Evolutionary conservation across 2,113 vertebrate species (phyloP).

Genomic region (Trogon melanurus): DNA sequence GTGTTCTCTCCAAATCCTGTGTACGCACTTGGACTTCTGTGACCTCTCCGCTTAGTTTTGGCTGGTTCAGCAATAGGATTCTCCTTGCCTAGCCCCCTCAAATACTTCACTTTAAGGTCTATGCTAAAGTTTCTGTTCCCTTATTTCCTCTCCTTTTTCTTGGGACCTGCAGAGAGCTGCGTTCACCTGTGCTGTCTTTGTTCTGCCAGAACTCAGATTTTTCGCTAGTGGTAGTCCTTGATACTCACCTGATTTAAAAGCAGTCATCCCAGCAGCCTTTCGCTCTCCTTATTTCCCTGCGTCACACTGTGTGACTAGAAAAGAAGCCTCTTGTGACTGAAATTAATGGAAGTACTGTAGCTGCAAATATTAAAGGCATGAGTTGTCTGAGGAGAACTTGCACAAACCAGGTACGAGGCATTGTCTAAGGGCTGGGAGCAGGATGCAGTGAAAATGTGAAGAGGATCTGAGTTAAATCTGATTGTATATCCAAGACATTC

Average conservation of each 20-base stretch:
- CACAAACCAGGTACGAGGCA: background rate
- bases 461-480: background rate
- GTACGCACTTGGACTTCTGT: background rate
- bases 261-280: background rate
- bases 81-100: background rate
- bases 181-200: background rate
- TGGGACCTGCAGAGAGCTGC: background rate
- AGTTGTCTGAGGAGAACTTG: background rate
- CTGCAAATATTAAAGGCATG: background rate
- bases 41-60: background rate
- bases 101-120: background rate
- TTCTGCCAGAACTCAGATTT: background rate
- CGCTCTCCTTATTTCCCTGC: background rate
- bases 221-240: background rate
- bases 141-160: background rate
- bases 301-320: background rate
- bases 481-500: background rate
- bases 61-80: background rate
- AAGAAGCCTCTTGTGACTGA: background rate
- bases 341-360: background rate
- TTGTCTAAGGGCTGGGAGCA: background rate
- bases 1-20: background rate
- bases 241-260: background rate
- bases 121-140: background rate
- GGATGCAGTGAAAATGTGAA: background rate